Evolutionary conservation across 1,140 invertebrate species (phyloP).

Genomic region (Mamestra configurata): DNA sequence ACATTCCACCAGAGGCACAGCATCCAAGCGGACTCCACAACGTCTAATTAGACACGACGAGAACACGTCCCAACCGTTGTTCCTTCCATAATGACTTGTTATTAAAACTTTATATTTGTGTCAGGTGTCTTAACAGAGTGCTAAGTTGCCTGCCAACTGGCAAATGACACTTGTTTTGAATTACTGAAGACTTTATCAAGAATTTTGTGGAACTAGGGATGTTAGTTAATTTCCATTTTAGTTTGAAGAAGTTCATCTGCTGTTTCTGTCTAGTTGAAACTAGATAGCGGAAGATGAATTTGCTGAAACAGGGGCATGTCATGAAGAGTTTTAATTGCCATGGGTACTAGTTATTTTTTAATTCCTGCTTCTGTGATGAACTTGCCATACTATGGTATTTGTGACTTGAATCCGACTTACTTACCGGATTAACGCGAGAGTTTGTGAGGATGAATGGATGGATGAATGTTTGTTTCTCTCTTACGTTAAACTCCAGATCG

Average conservation of each 20-base stretch:
- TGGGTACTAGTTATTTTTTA: too few species aligned
- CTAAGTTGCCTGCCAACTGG: conserved; percentile 26
- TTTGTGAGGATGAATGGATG: too few species aligned
- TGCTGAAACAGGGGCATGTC: too few species aligned
- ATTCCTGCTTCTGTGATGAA: too few species aligned
- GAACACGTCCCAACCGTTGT: conserved; percentile 43
- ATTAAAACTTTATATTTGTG: conserved; percentile 49
- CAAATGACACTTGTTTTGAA: conserved; percentile 47
- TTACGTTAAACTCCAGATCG: too few species aligned
- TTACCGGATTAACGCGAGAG: too few species aligned
- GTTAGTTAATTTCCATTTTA: conserved; percentile 17
- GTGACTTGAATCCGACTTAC: too few species aligned
- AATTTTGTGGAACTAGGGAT: conserved; percentile 23
- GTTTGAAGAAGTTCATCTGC: background rate
- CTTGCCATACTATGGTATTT: too few species aligned
- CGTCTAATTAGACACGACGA: conserved; percentile 27
- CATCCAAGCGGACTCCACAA: conserved; percentile 15
- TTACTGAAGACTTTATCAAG: conserved; percentile 41
- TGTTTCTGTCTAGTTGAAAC: background rate
- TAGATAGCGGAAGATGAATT: too few species aligned
- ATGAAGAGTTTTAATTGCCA: too few species aligned
- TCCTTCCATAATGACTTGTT: conserved; percentile 39
- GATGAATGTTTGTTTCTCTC: too few species aligned
- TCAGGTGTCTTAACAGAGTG: conserved; percentile 49
- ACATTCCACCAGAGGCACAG: conserved; percentile 8